Base-by-base conservation (phyloP, 2,888 invertebrate species). In the Apotomis capreana region DNA sequence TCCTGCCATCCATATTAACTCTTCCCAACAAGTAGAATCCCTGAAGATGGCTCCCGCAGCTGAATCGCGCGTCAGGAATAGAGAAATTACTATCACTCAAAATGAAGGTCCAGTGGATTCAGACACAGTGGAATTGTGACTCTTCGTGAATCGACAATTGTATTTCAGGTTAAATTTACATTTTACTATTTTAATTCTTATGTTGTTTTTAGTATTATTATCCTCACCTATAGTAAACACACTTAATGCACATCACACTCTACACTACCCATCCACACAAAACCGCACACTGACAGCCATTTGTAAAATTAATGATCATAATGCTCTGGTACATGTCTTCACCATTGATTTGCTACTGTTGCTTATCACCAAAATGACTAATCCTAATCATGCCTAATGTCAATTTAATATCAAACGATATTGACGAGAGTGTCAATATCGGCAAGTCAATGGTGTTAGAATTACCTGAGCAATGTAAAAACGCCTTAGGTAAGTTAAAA, bases 371-470 rank as follows among this genome's bases (percentile, higher is more conserved):
- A 15, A 1, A 15, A 15, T 15, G 15, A 37, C 9, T 58, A 10
- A 4, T 6, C 36, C n/a, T 12, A 2, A 15, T 51, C 3, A 62
- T 52, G 37, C 36, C 51, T 51, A n/a, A 62, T 10, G 36, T 62
- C 3, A 51, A 62, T 37, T 36, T 5, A 5, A 12, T 51, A 15
- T 52, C 51, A 36, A 49, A 9, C n/a, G 62, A 62, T 62, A 62
- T 62, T 62, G 62, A 62, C 62, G 52, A 51, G 15, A 62, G 37
- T 10, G 62, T 62, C 51, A 62, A 37, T 51, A 62, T 62, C 51
- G 62, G 62, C 5, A 5, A 51, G 5, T 62, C 62, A 51, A 51
- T 62, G 51, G 51, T 36, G 49, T 36, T 62, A 13, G 52, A 26
- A n/a, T 51, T 51, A 0, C 52, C 51, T n/a, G 62, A 62, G 54